Conservation (phyloP, 1,140 invertebrate genomes). For the Melipona quadrifasciata region DNA sequence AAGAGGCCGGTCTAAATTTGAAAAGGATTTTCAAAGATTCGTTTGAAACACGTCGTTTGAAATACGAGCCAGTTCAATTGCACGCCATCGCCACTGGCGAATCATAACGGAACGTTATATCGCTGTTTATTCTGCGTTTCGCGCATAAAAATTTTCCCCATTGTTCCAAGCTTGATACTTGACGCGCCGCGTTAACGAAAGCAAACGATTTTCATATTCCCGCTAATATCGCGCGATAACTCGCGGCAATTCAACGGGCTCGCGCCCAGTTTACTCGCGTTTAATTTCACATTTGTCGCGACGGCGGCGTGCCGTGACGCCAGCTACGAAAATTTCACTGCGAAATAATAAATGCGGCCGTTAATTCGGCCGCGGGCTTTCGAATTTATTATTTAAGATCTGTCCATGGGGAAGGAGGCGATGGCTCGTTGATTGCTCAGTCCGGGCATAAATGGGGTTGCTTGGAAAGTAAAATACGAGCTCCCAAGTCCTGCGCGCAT, state of each 20-base stretch:
- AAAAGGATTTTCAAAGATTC: no score
- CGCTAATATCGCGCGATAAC: slow-evolving; percentile 20
- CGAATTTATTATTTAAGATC: slow-evolving; percentile 47
- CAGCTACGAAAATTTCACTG: slow-evolving; percentile 29
- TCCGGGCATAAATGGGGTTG: background rate
- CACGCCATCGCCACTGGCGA: background rate
- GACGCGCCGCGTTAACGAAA: slow-evolving; percentile 30
- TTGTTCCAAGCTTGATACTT: slow-evolving; percentile 6
- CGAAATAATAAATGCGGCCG: slow-evolving; percentile 39
- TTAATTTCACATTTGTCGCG: slow-evolving; percentile 47
- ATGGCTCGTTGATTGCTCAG: background rate
- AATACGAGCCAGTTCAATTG: no score
- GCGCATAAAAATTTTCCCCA: background rate
- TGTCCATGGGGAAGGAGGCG: background rate
- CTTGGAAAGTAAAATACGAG: slow-evolving; percentile 1
- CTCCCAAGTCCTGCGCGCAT: background rate
- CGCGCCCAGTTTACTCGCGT: slow-evolving; percentile 10
- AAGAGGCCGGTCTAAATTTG: no score
- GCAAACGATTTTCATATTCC: slow-evolving; percentile 33
- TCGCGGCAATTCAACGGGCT: slow-evolving; percentile 42
- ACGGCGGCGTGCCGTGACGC: slow-evolving; percentile 6
- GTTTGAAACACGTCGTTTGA: no score
- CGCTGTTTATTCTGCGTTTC: background rate
- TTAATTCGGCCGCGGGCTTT: slow-evolving; percentile 27
- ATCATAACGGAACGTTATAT: background rate